Percentiles rank a stretch among this genome's conserved stretches.
phyloP scores from a whole-genome alignment of 1,140 invertebrate species.

The Sinella curviseta region DNA sequence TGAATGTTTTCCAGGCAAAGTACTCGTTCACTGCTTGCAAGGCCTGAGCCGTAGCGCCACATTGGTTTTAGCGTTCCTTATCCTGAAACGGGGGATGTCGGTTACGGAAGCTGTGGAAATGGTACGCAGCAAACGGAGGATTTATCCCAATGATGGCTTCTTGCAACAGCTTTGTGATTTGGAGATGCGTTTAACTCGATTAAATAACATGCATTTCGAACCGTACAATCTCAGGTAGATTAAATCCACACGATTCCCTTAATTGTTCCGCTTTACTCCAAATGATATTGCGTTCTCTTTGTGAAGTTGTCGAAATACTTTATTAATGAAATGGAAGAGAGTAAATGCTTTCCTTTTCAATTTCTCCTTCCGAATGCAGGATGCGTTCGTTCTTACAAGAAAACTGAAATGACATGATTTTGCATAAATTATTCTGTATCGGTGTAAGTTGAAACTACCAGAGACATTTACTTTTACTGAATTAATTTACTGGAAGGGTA shows the following conservation, averaged over 20 bases:
- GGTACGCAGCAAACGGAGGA: constrained; percentile 2
- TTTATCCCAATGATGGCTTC: constrained; percentile 17
- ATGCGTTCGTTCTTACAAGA: too few relatives aligned
- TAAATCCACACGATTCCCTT: not conserved
- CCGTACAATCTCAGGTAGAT: not conserved
- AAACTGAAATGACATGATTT: too few relatives aligned
- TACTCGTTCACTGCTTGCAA: constrained; percentile 13
- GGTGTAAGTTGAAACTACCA: too few relatives aligned
- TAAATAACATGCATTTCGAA: not conserved
- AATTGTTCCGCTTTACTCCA: too few relatives aligned
- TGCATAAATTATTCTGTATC: too few relatives aligned
- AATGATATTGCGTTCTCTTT: too few relatives aligned
- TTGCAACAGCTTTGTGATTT: not conserved
- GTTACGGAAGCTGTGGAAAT: not conserved
- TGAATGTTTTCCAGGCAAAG: constrained; percentile 13
- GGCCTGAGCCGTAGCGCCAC: not conserved
- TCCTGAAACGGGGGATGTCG: not conserved
- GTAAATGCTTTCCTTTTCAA: too few relatives aligned
- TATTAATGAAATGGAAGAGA: too few relatives aligned
- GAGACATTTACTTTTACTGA: too few relatives aligned
- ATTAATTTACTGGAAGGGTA: too few relatives aligned
- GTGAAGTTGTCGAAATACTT: too few relatives aligned
- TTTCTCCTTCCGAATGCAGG: too few relatives aligned
- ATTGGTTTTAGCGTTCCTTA: constrained; percentile 11
- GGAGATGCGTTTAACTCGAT: not conserved